Percentiles rank a stretch among this genome's conserved stretches.
phyloP scores from a whole-genome alignment of 2,888 invertebrate species.

The Pachycephus smyrnensis region DNA sequence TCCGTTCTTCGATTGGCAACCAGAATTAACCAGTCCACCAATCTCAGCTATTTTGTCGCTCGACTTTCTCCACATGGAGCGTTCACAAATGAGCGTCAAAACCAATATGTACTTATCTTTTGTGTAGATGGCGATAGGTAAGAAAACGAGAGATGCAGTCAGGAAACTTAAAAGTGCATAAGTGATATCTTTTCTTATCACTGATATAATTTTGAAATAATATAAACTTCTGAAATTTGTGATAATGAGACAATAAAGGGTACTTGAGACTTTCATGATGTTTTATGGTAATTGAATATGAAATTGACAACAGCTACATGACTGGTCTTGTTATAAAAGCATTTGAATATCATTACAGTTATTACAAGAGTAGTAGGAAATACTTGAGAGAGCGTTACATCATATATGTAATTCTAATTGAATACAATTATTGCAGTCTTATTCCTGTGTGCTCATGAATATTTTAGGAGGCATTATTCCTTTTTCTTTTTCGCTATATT shows the following conservation, averaged over 20 bases:
- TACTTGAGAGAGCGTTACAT: neutral
- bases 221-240: neutral
- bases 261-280: neutral
- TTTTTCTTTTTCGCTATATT: constrained; percentile 33
- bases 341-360: neutral
- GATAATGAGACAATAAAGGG: neutral
- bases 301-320: neutral
- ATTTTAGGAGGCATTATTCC: neutral
- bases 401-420: neutral
- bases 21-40: no score
- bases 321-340: neutral
- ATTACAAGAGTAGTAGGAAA: neutral
- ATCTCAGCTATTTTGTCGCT: no score
- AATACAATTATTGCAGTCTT: neutral
- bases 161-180: no score
- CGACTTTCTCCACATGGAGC: no score
- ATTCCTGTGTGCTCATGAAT: neutral
- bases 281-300: neutral
- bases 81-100: no score
- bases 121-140: no score
- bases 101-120: no score
- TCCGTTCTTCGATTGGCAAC: no score
- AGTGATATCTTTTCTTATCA: no score
- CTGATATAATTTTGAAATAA: neutral
- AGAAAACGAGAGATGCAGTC: no score